phyloP scores from a whole-genome alignment of 2,113 vertebrate genomes.

The Tachycineta bicolor region DNA sequence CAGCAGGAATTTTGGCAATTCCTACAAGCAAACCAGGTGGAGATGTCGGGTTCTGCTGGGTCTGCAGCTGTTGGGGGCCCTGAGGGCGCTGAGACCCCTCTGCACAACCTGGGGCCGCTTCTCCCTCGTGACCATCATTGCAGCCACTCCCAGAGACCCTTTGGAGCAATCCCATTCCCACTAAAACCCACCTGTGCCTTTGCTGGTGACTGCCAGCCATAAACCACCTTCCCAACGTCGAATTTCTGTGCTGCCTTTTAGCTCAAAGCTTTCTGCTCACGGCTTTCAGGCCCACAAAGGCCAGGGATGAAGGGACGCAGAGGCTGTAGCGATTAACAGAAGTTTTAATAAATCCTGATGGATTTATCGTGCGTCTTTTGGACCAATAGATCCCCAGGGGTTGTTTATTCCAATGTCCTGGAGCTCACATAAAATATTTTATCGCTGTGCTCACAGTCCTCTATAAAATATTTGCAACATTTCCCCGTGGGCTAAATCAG shows the following conservation, averaged over 20 bases:
- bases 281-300: neutral
- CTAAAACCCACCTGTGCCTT: neutral
- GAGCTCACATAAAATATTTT: neutral
- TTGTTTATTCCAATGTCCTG: conserved; percentile 4
- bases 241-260: neutral
- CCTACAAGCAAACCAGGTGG: neutral
- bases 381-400: neutral
- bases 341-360: conserved; percentile 44
- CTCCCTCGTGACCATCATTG: accelerated
- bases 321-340: conserved; percentile 7
- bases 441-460: neutral
- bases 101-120: neutral
- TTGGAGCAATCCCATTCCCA: neutral
- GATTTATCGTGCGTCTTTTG: neutral
- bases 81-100: neutral
- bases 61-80: accelerated
- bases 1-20: neutral
- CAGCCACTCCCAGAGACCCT: neutral
- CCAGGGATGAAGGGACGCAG: neutral
- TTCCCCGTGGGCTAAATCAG: neutral
- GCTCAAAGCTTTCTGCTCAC: neutral
- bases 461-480: neutral
- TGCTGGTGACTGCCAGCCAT: neutral
- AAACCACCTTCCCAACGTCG: accelerated
- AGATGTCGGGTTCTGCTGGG: neutral